Evolutionary conservation across 37 sponge, comb jelly and placozoan genomes (phyloP).

Genomic region (Ianthella basta): DNA sequence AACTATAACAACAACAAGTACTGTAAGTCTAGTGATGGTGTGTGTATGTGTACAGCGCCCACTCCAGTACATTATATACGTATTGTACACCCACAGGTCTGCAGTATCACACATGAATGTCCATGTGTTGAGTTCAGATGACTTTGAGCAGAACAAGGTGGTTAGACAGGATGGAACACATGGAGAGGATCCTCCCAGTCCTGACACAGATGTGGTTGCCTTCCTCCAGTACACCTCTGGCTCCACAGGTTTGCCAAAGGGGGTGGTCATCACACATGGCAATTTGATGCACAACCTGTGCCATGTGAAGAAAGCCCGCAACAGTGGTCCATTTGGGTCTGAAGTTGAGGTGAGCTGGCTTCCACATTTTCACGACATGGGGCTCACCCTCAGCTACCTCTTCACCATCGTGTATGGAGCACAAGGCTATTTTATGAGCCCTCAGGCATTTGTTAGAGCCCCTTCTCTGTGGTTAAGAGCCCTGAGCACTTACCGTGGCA

Average conservation of each 20-base stretch:
- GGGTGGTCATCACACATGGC: slow-evolving; percentile 36
- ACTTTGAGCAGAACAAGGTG: too few species aligned
- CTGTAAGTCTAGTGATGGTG: too few species aligned
- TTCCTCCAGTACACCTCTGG: slow-evolving; percentile 64
- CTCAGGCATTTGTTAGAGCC: slow-evolving; percentile 24
- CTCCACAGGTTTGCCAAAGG: slow-evolving; percentile 50
- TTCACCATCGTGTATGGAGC: slow-evolving; percentile 19
- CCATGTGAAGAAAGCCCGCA: not conserved
- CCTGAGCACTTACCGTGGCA: slow-evolving; percentile 37
- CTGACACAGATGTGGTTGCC: slow-evolving; percentile 15
- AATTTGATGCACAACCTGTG: slow-evolving; percentile 44
- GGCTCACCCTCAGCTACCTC: slow-evolving; percentile 43
- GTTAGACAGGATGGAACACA: too few species aligned
- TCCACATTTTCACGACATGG: slow-evolving; percentile 48
- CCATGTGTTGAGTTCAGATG: too few species aligned
- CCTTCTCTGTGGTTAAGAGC: slow-evolving; percentile 45
- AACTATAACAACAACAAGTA: too few species aligned
- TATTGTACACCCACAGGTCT: too few species aligned
- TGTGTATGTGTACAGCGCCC: too few species aligned
- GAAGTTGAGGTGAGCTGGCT: slow-evolving; percentile 45
- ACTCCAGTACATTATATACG: too few species aligned
- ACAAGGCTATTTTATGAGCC: slow-evolving; percentile 54
- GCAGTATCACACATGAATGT: too few species aligned
- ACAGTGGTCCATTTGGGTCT: not conserved
- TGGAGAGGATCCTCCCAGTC: not conserved